These are phyloP conservation scores for Lytechinus pictus DNA, from an alignment of 35 echinoderm and acorn worm species.

Conservation along the genomic window DNA sequence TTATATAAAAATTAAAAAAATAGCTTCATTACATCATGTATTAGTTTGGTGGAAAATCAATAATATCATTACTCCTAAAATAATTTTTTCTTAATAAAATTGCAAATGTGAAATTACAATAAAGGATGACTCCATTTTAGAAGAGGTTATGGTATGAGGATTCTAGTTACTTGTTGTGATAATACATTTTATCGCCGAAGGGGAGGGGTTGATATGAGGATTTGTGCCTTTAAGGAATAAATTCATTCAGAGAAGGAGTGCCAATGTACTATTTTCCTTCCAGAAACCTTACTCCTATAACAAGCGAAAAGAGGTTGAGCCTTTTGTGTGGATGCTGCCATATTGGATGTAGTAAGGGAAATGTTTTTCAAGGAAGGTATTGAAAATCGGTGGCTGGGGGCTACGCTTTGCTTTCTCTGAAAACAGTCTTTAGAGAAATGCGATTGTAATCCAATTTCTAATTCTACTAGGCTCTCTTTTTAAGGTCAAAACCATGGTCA, in stretches of 20 bases:
- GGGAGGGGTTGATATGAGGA: neutral
- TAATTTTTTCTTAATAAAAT: too few relatives aligned
- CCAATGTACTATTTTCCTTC: conserved; percentile 7
- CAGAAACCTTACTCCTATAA: neutral
- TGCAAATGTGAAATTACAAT: too few relatives aligned
- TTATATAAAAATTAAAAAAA: too few relatives aligned
- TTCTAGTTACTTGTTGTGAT: too few relatives aligned
- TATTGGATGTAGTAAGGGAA: neutral
- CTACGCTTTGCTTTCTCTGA: conserved; percentile 1
- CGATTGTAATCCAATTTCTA: conserved; percentile 6
- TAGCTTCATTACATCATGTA: too few relatives aligned
- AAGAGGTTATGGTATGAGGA: too few relatives aligned
- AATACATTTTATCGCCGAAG: too few relatives aligned
- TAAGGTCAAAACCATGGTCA: conserved; percentile 9
- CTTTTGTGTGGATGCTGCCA: neutral
- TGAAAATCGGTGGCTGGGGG: neutral
- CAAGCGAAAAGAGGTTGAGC: neutral
- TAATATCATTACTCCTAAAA: too few relatives aligned
- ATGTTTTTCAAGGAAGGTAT: neutral
- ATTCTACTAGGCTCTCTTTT: neutral
- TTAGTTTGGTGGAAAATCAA: too few relatives aligned
- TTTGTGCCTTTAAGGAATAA: neutral
- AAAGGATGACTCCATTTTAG: too few relatives aligned
- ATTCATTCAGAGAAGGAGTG: neutral
- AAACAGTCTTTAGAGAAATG: neutral